Percentiles rank a stretch among this genome's conserved stretches.
These are phyloP conservation scores for Drosophila kanapiae DNA, from an alignment of 1,140 invertebrate genomes.

Conservation along the genomic window DNA sequence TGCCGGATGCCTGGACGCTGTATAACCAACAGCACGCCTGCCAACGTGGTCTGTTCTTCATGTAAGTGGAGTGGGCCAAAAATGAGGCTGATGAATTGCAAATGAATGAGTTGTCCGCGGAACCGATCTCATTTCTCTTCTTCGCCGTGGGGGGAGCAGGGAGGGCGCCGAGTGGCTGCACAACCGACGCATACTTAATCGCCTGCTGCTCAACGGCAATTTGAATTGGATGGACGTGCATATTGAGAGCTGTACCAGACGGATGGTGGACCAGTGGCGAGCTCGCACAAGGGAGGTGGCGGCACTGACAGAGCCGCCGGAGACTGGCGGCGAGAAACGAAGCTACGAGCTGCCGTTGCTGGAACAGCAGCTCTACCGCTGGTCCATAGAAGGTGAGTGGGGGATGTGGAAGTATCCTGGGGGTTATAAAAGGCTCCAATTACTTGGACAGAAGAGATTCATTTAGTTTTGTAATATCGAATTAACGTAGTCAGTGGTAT, in stretches of 20 bases:
- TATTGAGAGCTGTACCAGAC: constrained; percentile 72
- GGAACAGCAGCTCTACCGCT: constrained; percentile 90
- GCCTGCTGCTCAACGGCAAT: constrained; percentile 88
- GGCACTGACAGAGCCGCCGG: neutral
- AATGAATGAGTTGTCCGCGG: constrained; percentile 38
- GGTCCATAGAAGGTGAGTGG: constrained; percentile 90
- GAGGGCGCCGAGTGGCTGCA: constrained; percentile 92
- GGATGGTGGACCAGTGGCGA: constrained; percentile 57
- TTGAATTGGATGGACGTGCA: constrained; percentile 84
- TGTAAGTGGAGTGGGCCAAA: constrained; percentile 87
- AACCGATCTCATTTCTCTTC: constrained; percentile 37
- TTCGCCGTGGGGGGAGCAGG: constrained; percentile 85
- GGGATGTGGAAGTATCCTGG: neutral
- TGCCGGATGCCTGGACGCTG: constrained; percentile 93
- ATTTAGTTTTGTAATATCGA: no score
- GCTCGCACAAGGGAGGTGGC: constrained; percentile 13
- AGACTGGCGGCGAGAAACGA: constrained; percentile 8
- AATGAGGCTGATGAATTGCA: constrained; percentile 65
- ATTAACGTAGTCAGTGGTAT: no score
- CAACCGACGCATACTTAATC: constrained; percentile 90
- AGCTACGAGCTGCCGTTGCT: constrained; percentile 86
- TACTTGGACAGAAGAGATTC: neutral
- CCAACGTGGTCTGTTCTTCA: constrained; percentile 93
- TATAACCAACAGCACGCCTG: constrained; percentile 91
- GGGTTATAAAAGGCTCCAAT: neutral